Evolutionary conservation across 1,140 invertebrate species (phyloP), one percentile per base, ranked within the genome.

Genomic region (Pogonomyrmex barbatus): DNA sequence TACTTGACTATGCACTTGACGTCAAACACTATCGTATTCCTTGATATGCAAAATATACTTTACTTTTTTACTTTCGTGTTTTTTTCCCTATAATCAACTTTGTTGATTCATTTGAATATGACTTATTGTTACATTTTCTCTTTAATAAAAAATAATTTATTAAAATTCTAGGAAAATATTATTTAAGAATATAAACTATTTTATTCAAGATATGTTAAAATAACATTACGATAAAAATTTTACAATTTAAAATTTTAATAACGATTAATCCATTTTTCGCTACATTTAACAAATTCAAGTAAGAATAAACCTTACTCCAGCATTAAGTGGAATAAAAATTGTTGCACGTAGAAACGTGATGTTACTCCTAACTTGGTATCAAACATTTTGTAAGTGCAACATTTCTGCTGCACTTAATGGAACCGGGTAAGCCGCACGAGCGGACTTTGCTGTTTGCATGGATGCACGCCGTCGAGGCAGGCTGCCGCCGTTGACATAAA

Each of bases 331-430:
- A 17, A 50, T 33, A 45, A 33, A 56, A 68, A 68, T 42, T 68
- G 8, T 9, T 76, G 2, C 2, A 58, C 14, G 24, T 56, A 9
- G 5, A 45, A 45, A 8, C 8, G 4, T 12, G 24, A 68, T 45
- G 5, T 68, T 54, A 45, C 42, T 71, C 0, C 4, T 56, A 71
- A 71, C 8, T 71, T 39, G n/a, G 45, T 45, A 65, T 0, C n/a
- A 14, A 50, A 79, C 39, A 63, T 62, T 63, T 33, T 4, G 24
- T 36, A 68, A 33, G 12, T 39, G 3, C 24, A 50, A 73, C 63
- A 86, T 77, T 88, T 63, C 50, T 56, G 73, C 14, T 36, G 12
- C 47, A 42, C 52, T 75, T 86, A 87, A 90, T 84, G 60, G 58
- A 89, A 84, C 71, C 42, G 71, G 30, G 30, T 73, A 52, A 47